Percentiles rank a stretch among this genome's conserved stretches.
phyloP scores from a whole-genome alignment of 2,888 invertebrate species.

The Miltochrista miniata region DNA sequence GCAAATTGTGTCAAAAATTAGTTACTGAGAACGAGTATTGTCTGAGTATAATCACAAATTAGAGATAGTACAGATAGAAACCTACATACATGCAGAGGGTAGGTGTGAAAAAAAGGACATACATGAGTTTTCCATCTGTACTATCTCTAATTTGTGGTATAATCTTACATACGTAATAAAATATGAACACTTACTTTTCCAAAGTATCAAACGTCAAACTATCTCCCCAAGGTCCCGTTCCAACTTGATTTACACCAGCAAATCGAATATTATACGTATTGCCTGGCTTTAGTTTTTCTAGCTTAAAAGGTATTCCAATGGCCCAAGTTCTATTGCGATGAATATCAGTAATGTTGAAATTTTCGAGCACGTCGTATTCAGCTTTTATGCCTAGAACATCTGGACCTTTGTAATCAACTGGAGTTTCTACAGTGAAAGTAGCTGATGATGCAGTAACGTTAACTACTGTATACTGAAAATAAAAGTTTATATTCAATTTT shows the following conservation, averaged over 20 bases:
- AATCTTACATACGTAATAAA: too few species aligned
- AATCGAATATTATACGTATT: constrained; percentile 62
- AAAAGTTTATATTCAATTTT: too few species aligned
- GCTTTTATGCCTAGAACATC: constrained; percentile 58
- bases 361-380: constrained; percentile 61
- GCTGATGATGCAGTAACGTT: constrained; percentile 56
- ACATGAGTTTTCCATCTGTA: too few species aligned
- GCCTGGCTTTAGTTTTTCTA: constrained; percentile 61
- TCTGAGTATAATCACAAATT: too few species aligned
- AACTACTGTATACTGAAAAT: constrained; percentile 38
- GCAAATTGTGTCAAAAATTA: too few species aligned
- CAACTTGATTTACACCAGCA: constrained; percentile 67
- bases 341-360: constrained; percentile 61
- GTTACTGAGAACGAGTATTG: too few species aligned
- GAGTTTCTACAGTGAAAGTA: constrained; percentile 53
- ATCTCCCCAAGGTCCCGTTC: constrained; percentile 57
- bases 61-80: too few species aligned
- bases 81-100: too few species aligned
- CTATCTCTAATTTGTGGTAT: too few species aligned
- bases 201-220: constrained; percentile 52
- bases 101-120: too few species aligned
- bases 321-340: constrained; percentile 71
- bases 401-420: constrained; percentile 49
- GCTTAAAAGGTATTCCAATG: constrained; percentile 51
- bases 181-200: constrained; percentile 58